Conservation (phyloP, 2,888 invertebrate genomes). For the Pseudoips prasinana region DNA sequence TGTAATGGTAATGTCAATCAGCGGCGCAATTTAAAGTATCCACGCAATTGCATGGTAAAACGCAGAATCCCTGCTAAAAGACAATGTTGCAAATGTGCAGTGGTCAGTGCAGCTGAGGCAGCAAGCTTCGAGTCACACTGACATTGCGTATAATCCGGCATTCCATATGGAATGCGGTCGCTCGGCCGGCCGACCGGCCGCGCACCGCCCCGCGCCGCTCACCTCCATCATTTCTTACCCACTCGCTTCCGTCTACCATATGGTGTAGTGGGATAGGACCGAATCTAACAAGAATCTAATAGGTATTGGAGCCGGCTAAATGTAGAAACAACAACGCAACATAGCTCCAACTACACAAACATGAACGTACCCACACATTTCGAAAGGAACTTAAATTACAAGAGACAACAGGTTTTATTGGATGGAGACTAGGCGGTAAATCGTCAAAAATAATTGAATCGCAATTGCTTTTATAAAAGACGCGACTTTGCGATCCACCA, state of each 20-base stretch:
- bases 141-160: slow-evolving; percentile 80
- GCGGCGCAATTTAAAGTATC: slow-evolving; percentile 22
- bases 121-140: slow-evolving; percentile 67
- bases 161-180: slow-evolving; percentile 80
- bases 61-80: slow-evolving; percentile 13
- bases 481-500: too few species aligned
- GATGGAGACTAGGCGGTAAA: too few species aligned
- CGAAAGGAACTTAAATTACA: too few species aligned
- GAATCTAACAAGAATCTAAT: slow-evolving; percentile 64
- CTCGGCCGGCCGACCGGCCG: slow-evolving; percentile 62
- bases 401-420: too few species aligned
- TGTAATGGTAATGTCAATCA: slow-evolving; percentile 44
- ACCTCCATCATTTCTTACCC: slow-evolving; percentile 74
- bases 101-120: slow-evolving; percentile 41
- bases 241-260: slow-evolving; percentile 72
- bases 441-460: too few species aligned
- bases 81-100: slow-evolving; percentile 52
- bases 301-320: slow-evolving; percentile 17
- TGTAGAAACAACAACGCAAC: background rate
- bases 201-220: slow-evolving; percentile 62
- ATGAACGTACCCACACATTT: too few species aligned
- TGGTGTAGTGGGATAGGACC: slow-evolving; percentile 68
- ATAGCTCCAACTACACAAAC: background rate
- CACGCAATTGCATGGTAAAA: slow-evolving; percentile 11
- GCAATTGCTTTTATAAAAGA: too few species aligned